Evolutionary conservation across 2,888 invertebrate species (phyloP), one percentile per base, ranked within the genome.

Genomic region (Agrotis exclamationis): DNA sequence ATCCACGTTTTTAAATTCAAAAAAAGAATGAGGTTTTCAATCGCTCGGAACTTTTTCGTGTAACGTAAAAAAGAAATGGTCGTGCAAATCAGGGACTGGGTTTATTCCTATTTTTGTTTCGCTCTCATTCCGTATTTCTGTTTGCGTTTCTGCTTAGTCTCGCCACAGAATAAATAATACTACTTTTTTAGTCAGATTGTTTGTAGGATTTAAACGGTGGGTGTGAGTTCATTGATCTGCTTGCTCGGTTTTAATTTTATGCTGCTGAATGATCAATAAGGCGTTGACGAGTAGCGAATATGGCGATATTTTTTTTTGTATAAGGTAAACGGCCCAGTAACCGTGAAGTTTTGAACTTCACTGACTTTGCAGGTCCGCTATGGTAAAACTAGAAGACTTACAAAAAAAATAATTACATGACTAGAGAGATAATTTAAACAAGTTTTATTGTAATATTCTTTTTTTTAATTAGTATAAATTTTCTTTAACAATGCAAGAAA

Each of bases 71-170:
- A 44, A 51, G 48, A 24, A 51, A 4, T 14, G 33, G 24, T 58
- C 48, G 48, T n/a, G 53, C 44, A 59, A 79, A 79, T 63, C 48
- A 18, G 39, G 44, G 45, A 63, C 48, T 79, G 18, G 14, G 45
- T 53, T 24, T n/a, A n/a, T 54, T 54, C 24, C 20, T 75, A 75
- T 80, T 75, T 75, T 75, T 58, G 14, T 80, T 76, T 58, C 74
- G 50, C 14, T 76, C 24, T 59, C 28, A 63, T 57, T 56, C 45
- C 18, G 16, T 87, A 84, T 63, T 70, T 69, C 54, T 62, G 56
- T 76, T 79, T 50, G n/a, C 9, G 63, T 54, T 66, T 76, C 83
- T 75, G 81, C 67, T 73, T 80, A 80, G 54, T 83, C 45, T 82
- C 72, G 28, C 24, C 57, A 11, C 48, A 28, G 58, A 73, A 73